A percentile compares a stretch with the other conserved stretches of the same genome.
These are phyloP conservation scores for Drosophila falleni DNA, from an alignment of 2,888 invertebrate species.

Conservation along the genomic window DNA sequence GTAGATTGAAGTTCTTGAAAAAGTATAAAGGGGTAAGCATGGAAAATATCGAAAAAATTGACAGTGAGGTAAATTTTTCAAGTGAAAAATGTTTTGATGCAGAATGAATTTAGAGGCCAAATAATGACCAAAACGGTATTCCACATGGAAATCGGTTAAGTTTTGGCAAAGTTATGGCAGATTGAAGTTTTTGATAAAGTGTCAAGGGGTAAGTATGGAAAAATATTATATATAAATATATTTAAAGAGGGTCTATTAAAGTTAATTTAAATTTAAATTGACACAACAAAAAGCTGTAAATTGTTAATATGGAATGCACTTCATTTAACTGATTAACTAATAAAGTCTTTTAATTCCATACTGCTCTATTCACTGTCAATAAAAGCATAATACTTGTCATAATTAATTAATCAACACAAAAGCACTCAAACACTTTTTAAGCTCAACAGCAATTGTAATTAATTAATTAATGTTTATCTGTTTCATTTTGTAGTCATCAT, in stretches of 20 bases:
- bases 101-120: too few species aligned
- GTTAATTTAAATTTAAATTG: background rate
- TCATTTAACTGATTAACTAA: background rate
- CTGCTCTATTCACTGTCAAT: background rate
- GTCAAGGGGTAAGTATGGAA: too few species aligned
- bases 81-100: too few species aligned
- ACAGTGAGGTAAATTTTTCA: too few species aligned
- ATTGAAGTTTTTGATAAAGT: too few species aligned
- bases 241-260: background rate
- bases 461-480: background rate
- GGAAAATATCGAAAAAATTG: too few species aligned
- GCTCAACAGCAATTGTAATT: background rate
- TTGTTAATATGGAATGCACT: background rate
- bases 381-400: background rate
- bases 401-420: background rate
- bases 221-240: too few species aligned
- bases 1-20: too few species aligned
- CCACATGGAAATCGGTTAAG: too few species aligned
- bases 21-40: too few species aligned
- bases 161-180: too few species aligned
- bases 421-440: slow-evolving; percentile 3
- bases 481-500: background rate
- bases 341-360: background rate
- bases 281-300: background rate
- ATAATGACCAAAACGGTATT: too few species aligned